Percentiles rank a stretch among this genome's conserved stretches.
phyloP scores from a whole-genome alignment of 2,888 invertebrate species.

The Hemistola chrysoprasaria region DNA sequence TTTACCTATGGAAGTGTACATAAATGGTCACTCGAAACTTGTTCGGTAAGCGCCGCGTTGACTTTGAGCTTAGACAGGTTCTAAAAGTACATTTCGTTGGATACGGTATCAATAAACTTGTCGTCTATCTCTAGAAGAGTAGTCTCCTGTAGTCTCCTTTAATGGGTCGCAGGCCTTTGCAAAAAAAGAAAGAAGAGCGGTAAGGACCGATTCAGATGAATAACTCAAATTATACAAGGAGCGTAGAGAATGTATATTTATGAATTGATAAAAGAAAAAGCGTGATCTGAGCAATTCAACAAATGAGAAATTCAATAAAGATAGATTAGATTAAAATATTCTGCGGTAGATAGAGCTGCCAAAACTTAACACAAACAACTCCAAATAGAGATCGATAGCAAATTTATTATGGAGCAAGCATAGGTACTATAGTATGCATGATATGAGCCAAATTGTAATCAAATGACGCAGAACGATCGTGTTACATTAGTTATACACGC shows the following conservation, averaged over 20 bases:
- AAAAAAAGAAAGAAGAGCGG: constrained; percentile 29
- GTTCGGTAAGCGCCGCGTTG: constrained; percentile 51
- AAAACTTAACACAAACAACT: constrained; percentile 43
- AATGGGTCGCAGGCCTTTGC: constrained; percentile 44
- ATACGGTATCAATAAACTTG: constrained; percentile 59
- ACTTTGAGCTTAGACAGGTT: constrained; percentile 61
- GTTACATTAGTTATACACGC: constrained; percentile 45
- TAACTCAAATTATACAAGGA: no score
- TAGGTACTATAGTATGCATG: constrained; percentile 21
- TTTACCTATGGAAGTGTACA: constrained; percentile 43
- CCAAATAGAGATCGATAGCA: constrained; percentile 41
- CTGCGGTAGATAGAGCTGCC: constrained; percentile 37
- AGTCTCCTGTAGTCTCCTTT: no score
- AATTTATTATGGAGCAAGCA: constrained; percentile 41
- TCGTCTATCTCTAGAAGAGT: constrained; percentile 61
- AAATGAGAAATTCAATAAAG: no score
- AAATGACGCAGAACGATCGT: constrained; percentile 46
- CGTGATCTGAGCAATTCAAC: no score
- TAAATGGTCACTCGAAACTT: constrained; percentile 54
- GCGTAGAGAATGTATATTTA: no score
- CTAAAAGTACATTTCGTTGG: constrained; percentile 47
- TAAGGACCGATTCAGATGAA: no score
- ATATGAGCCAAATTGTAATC: constrained; percentile 44
- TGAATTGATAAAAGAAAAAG: no score
- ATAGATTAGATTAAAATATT: constrained; percentile 16